Conservation (phyloP, 2,113 vertebrate species). For the Corvus moneduloides region DNA sequence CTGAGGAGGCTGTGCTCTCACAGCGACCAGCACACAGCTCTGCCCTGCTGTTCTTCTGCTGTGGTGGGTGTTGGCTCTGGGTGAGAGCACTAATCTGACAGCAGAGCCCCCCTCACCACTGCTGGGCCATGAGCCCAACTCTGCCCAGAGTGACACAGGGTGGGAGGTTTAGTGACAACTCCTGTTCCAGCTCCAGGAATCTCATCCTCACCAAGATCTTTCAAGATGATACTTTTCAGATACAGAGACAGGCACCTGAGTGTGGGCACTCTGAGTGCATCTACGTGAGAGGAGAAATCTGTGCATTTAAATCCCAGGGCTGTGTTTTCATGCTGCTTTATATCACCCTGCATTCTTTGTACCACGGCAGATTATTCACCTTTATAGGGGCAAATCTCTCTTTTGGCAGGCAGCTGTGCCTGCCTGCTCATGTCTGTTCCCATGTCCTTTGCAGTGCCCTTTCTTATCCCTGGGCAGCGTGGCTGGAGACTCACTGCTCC, state of each 20-base stretch:
- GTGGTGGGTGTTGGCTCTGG: not conserved
- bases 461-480: not conserved
- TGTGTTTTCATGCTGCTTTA: not conserved
- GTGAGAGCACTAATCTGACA: not conserved
- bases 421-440: not conserved
- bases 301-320: not conserved
- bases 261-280: not conserved
- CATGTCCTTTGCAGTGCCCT: not conserved
- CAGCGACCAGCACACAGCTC: not conserved
- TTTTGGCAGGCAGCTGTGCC: not conserved
- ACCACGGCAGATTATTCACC: not conserved
- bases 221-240: not conserved
- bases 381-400: not conserved
- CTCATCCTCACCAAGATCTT: not conserved
- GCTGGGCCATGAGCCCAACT: not conserved
- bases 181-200: not conserved
- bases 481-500: not conserved
- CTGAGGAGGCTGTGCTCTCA: not conserved
- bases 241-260: not conserved
- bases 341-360: not conserved
- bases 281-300: not conserved
- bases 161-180: not conserved
- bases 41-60: not conserved
- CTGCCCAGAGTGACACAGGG: not conserved
- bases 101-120: not conserved